Evolutionary conservation across 2,888 invertebrate species (phyloP).

Genomic region (Protonemura montana): DNA sequence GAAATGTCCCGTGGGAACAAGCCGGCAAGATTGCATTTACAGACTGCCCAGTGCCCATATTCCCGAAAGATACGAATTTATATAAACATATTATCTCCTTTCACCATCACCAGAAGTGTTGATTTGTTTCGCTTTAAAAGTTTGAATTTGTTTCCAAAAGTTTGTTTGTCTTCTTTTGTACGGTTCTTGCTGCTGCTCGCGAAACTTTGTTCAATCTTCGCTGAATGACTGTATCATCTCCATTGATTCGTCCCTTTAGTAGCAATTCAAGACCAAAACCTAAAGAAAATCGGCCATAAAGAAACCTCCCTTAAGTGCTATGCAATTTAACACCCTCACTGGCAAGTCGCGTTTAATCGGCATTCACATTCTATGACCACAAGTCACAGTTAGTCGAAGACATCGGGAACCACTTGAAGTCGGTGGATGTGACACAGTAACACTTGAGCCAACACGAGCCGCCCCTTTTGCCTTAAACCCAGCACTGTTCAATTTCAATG

Average conservation of each 20-base stretch:
- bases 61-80: neutral
- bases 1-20: neutral
- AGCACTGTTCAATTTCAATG: too few species aligned
- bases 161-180: neutral
- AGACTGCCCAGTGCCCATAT: neutral
- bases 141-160: slow-evolving; percentile 12
- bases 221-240: slow-evolving; percentile 36
- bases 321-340: slow-evolving; percentile 40
- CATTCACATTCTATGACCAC: slow-evolving; percentile 13
- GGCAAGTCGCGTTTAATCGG: slow-evolving; percentile 19
- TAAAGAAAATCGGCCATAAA: slow-evolving; percentile 42
- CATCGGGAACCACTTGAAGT: too few species aligned
- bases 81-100: neutral
- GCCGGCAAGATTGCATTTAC: neutral
- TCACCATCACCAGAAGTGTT: slow-evolving; percentile 13
- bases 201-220: slow-evolving; percentile 26
- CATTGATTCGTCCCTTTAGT: slow-evolving; percentile 40
- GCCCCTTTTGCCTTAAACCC: too few species aligned
- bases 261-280: slow-evolving; percentile 37
- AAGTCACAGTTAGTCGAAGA: too few species aligned
- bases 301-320: slow-evolving; percentile 47
- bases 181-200: slow-evolving; percentile 10
- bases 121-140: slow-evolving; percentile 40
- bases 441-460: too few species aligned
- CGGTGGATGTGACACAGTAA: too few species aligned